These are phyloP conservation scores for Macaria notata DNA, from an alignment of 2,888 invertebrate species.

Conservation along the genomic window DNA sequence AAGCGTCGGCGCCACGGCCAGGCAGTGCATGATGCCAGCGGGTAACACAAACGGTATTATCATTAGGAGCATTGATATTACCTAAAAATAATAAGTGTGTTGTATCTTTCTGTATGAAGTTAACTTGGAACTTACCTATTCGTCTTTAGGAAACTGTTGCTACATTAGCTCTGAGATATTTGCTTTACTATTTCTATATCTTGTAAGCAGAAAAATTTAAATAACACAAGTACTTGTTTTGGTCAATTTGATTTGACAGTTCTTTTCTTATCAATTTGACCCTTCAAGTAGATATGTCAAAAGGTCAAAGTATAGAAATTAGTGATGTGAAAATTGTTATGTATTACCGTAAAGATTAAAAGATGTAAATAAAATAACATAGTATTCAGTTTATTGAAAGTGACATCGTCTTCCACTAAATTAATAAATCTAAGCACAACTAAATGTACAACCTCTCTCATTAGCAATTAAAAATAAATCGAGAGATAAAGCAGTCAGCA, in stretches of 20 bases:
- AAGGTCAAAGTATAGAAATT: conserved; percentile 22
- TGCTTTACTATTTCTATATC: too few species aligned
- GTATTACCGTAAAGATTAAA: not conserved
- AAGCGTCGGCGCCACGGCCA: conserved; percentile 67
- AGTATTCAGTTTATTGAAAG: conserved; percentile 5
- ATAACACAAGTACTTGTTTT: too few species aligned
- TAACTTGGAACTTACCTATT: conserved; percentile 27
- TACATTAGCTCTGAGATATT: too few species aligned
- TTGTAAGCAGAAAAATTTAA: too few species aligned
- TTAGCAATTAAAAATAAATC: conserved; percentile 74
- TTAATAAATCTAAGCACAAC: conserved; percentile 56
- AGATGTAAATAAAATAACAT: not conserved
- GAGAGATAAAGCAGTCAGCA: conserved; percentile 61
- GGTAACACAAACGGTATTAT: conserved; percentile 62
- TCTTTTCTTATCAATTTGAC: conserved; percentile 10
- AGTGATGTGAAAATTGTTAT: conserved; percentile 17
- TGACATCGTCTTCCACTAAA: not conserved
- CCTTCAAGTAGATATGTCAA: conserved; percentile 12
- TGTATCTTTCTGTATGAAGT: conserved; percentile 39
- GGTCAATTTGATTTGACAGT: not conserved
- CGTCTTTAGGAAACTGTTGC: not conserved
- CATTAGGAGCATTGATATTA: conserved; percentile 71
- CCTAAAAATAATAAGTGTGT: conserved; percentile 70
- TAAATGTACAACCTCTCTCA: conserved; percentile 77
- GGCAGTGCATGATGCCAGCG: conserved; percentile 59